Percentiles rank a stretch among this genome's conserved stretches.
Conservation (phyloP, 1,140 invertebrate species). For the Cyphomyrmex costatus region DNA sequence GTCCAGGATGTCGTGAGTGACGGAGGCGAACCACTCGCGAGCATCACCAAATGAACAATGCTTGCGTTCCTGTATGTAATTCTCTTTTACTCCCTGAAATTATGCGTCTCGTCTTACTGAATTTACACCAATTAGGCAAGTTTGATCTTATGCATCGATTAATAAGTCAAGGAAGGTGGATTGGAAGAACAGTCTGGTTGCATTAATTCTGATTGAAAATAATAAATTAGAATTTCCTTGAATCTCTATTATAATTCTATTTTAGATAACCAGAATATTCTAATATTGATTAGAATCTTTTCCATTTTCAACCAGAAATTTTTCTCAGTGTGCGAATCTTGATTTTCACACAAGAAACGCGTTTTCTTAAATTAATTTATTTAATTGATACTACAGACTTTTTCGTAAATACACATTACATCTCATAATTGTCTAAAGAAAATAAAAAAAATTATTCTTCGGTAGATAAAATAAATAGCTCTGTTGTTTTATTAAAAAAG, state of each 20-base stretch:
- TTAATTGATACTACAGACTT: neutral
- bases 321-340: neutral
- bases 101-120: slow-evolving; percentile 35
- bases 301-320: too few species aligned
- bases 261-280: too few species aligned
- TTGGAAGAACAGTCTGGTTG: too few species aligned
- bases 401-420: neutral
- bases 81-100: slow-evolving; percentile 28
- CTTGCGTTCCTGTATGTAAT: slow-evolving; percentile 10
- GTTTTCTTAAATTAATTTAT: slow-evolving; percentile 18
- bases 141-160: neutral
- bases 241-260: too few species aligned
- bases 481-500: neutral
- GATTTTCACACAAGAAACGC: neutral
- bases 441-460: neutral
- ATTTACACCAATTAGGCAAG: slow-evolving; percentile 36
- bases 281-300: too few species aligned
- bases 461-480: neutral
- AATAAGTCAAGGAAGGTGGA: slow-evolving; percentile 7
- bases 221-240: too few species aligned
- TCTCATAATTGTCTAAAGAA: neutral
- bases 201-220: too few species aligned
- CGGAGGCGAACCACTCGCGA: slow-evolving; percentile 14
- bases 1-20: slow-evolving; percentile 40
- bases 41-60: slow-evolving; percentile 26